These are phyloP conservation scores for Eumacrocentrus americanus DNA, from an alignment of 2,888 invertebrate species.

Conservation along the genomic window DNA sequence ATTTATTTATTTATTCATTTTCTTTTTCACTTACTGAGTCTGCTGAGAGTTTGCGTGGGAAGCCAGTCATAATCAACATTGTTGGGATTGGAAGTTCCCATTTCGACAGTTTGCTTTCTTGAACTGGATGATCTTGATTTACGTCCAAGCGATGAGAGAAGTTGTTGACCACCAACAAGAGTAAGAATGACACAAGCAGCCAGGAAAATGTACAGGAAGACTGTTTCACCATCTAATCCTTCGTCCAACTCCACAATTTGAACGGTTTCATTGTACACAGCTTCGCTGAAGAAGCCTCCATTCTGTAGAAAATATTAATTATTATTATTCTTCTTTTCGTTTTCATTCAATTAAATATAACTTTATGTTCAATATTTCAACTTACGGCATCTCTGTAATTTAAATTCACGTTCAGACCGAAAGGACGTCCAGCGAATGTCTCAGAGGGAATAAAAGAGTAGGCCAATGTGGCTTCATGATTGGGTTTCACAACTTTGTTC, in stretches of 20 bases:
- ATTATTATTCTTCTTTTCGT: too few relatives aligned
- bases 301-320: conserved; percentile 60
- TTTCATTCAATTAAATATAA: too few relatives aligned
- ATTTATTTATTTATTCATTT: too few relatives aligned
- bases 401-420: conserved; percentile 91
- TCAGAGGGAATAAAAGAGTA: conserved; percentile 96
- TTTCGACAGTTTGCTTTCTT: conserved; percentile 75
- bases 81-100: conserved; percentile 85
- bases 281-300: conserved; percentile 76
- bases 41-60: conserved; percentile 86
- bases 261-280: conserved; percentile 97
- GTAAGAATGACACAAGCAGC: conserved; percentile 87
- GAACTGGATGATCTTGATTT: conserved; percentile 69
- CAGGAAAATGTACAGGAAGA: conserved; percentile 96
- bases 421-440: conserved; percentile 95
- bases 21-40: conserved; percentile 73
- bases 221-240: conserved; percentile 97
- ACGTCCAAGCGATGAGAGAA: conserved; percentile 82
- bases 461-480: conserved; percentile 91
- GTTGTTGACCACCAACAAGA: conserved; percentile 87
- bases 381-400: conserved; percentile 80
- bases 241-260: conserved; percentile 95
- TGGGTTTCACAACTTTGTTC: conserved; percentile 86
- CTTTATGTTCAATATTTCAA: conserved; percentile 3
- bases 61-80: conserved; percentile 99